These are phyloP conservation scores for Dryas iulia DNA, from an alignment of 1,140 invertebrate species.

Conservation along the genomic window DNA sequence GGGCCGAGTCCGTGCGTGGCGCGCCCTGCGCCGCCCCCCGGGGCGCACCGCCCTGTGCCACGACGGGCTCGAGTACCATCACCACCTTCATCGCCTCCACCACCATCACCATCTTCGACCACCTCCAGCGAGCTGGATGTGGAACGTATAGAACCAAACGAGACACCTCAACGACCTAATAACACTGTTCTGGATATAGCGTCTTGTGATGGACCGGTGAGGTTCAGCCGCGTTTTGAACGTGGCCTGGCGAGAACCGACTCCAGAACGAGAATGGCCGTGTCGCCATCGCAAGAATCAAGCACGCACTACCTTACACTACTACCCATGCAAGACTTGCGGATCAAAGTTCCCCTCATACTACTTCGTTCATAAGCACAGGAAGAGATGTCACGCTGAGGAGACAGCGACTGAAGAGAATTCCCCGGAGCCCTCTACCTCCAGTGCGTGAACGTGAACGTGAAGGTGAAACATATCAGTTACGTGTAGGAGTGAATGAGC, in stretches of 20 bases:
- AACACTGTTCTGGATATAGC: slow-evolving; percentile 87
- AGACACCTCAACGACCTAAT: slow-evolving; percentile 38
- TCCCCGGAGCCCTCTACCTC: slow-evolving; percentile 62
- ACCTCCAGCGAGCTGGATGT: slow-evolving; percentile 61
- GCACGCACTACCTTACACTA: slow-evolving; percentile 92
- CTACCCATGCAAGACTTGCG: slow-evolving; percentile 95
- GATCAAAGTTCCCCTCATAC: slow-evolving; percentile 94
- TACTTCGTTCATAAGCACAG: slow-evolving; percentile 96
- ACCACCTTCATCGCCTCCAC: slow-evolving; percentile 53
- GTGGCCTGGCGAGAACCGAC: slow-evolving; percentile 63
- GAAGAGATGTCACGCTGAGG: slow-evolving; percentile 89
- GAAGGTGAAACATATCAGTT: slow-evolving; percentile 48
- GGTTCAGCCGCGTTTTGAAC: slow-evolving; percentile 82
- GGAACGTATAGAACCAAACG: slow-evolving; percentile 54
- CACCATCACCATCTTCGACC: slow-evolving; percentile 54
- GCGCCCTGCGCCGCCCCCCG: slow-evolving; percentile 70
- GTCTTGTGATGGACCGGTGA: slow-evolving; percentile 92
- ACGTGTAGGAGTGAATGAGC: slow-evolving; percentile 37
- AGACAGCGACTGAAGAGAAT: slow-evolving; percentile 63
- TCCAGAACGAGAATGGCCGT: slow-evolving; percentile 76
- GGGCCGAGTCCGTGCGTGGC: slow-evolving; percentile 68
- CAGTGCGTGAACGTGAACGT: slow-evolving; percentile 21
- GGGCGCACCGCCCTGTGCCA: slow-evolving; percentile 62
- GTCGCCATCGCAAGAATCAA: slow-evolving; percentile 66
- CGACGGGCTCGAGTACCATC: slow-evolving; percentile 52